Evolutionary conservation across 2,797 vertebrate genomes (phyloP).

Genomic region (Pampus argenteus): DNA sequence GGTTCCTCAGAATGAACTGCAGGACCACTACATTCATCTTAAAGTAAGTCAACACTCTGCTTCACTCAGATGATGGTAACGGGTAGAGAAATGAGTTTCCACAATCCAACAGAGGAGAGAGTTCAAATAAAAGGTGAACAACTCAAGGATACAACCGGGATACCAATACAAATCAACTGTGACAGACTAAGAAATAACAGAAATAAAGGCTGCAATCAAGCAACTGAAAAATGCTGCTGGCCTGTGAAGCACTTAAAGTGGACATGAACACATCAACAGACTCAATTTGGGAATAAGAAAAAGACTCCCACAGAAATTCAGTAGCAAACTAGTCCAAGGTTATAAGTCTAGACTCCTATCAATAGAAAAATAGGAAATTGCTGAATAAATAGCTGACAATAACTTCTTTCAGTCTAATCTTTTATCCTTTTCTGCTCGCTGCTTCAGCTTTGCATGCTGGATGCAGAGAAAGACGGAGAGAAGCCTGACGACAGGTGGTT

Average conservation of each 20-base stretch:
- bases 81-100: no score
- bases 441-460: constrained; percentile 83
- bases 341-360: background rate
- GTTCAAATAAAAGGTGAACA: no score
- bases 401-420: background rate
- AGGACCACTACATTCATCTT: constrained; percentile 93
- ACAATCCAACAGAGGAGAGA: no score
- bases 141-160: no score
- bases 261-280: no score
- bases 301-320: background rate
- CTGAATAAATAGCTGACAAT: background rate
- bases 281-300: no score
- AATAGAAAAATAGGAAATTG: background rate
- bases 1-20: constrained; percentile 89
- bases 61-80: no score
- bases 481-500: constrained; percentile 92
- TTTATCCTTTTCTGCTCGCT: background rate
- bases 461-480: constrained; percentile 89
- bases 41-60: constrained; percentile 82
- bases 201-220: no score
- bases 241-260: no score
- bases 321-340: background rate
- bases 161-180: no score
- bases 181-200: no score
- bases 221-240: no score